Conservation (phyloP, 2,888 invertebrate species). For the Nymphalis urticae region DNA sequence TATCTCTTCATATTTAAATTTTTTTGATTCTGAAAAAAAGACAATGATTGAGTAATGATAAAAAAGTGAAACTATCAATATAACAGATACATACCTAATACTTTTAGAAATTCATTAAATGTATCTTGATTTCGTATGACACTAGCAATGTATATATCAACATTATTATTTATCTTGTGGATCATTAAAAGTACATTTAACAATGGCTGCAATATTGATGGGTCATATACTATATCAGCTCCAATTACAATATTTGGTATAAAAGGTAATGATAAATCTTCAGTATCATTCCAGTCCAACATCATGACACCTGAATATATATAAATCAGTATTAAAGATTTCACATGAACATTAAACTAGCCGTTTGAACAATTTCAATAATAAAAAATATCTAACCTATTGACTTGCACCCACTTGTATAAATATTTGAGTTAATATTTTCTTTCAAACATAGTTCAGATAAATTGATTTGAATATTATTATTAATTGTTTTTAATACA, state of each 20-base stretch:
- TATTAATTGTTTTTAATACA: constrained; percentile 83
- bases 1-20: constrained; percentile 47
- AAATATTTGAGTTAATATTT: constrained; percentile 36
- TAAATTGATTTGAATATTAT: constrained; percentile 85
- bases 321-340: constrained; percentile 6
- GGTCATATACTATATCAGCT: constrained; percentile 74
- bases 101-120: constrained; percentile 77
- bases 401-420: constrained; percentile 40
- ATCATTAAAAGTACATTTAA: constrained; percentile 58
- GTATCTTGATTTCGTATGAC: constrained; percentile 84
- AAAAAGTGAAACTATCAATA: no score
- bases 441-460: constrained; percentile 35
- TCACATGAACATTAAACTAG: not conserved
- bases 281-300: constrained; percentile 64
- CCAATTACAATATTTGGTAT: constrained; percentile 69
- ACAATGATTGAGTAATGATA: not conserved
- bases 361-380: not conserved
- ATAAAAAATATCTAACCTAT: constrained; percentile 47
- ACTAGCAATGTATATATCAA: constrained; percentile 65
- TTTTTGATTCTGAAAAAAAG: constrained; percentile 53
- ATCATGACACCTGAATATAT: constrained; percentile 55
- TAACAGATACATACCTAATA: constrained; percentile 69
- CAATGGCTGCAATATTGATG: constrained; percentile 59
- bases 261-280: constrained; percentile 46
- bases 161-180: constrained; percentile 52